Conservation (phyloP, 2,113 vertebrate genomes). For the Morone saxatilis region DNA sequence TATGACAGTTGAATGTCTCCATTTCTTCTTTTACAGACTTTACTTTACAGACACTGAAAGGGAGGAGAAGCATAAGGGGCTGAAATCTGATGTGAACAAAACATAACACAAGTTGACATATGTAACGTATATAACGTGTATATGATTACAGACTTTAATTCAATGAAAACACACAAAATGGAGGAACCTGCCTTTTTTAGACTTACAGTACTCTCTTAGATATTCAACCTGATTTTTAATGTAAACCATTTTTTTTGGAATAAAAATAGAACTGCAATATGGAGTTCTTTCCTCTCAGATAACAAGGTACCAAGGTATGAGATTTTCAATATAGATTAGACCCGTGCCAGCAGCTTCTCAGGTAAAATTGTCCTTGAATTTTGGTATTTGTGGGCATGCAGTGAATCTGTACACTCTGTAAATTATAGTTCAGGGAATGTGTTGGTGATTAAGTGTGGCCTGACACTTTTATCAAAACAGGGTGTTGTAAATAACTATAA, state of each 20-base stretch:
- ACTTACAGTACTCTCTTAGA: no score
- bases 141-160: background rate
- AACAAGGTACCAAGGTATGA: background rate
- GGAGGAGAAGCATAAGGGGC: background rate
- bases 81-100: background rate
- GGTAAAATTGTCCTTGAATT: background rate
- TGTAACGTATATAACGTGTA: background rate
- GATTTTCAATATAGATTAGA: constrained; percentile 50
- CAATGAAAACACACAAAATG: background rate
- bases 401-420: background rate
- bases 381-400: constrained; percentile 6
- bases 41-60: background rate
- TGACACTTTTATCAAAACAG: background rate
- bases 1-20: background rate
- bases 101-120: background rate
- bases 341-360: background rate
- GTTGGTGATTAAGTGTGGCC: constrained; percentile 6
- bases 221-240: background rate
- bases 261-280: background rate
- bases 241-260: background rate
- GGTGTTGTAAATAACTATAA: background rate
- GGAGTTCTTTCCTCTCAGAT: background rate
- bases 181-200: background rate
- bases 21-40: background rate
- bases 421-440: constrained; percentile 8